These are phyloP conservation scores for Paraplagusia blochii DNA, from an alignment of 2,113 vertebrate species.

Conservation along the genomic window DNA sequence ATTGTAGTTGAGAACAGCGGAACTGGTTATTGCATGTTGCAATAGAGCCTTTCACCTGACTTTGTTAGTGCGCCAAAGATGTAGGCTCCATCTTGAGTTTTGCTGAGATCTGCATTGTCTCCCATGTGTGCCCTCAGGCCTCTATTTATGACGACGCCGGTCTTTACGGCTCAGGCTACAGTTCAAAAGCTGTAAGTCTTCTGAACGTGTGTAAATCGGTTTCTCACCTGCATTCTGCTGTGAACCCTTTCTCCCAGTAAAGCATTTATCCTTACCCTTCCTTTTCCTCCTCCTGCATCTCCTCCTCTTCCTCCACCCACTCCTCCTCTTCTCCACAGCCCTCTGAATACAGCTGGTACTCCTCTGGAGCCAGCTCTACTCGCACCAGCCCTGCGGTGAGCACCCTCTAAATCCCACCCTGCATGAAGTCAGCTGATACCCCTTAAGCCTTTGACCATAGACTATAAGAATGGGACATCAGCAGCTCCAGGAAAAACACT, in stretches of 20 bases:
- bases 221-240: slow-evolving; percentile 14
- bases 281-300: slow-evolving; percentile 33
- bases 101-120: slow-evolving; percentile 54
- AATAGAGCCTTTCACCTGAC: slow-evolving; percentile 4
- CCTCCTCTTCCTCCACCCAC: slow-evolving; percentile 3
- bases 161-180: slow-evolving; percentile 75
- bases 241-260: slow-evolving; percentile 19
- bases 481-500: no score
- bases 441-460: slow-evolving; percentile 1
- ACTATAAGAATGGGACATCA: no score
- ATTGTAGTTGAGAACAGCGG: slow-evolving; percentile 11
- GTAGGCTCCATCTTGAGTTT: slow-evolving; percentile 29
- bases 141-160: slow-evolving; percentile 79
- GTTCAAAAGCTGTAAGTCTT: slow-evolving; percentile 85
- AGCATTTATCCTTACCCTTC: slow-evolving; percentile 40
- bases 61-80: slow-evolving; percentile 18
- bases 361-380: slow-evolving; percentile 85
- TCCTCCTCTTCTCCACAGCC: slow-evolving; percentile 73
- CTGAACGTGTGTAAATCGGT: slow-evolving; percentile 19
- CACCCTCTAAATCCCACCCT: slow-evolving; percentile 30
- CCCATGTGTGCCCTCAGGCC: slow-evolving; percentile 74
- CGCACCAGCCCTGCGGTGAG: slow-evolving; percentile 93
- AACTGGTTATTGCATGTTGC: slow-evolving; percentile 23
- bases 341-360: slow-evolving; percentile 89
- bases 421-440: slow-evolving; percentile 45